Percentiles rank a stretch among this genome's conserved stretches.
phyloP scores from a whole-genome alignment of 1,140 invertebrate species.

The Batillaria attramentaria region DNA sequence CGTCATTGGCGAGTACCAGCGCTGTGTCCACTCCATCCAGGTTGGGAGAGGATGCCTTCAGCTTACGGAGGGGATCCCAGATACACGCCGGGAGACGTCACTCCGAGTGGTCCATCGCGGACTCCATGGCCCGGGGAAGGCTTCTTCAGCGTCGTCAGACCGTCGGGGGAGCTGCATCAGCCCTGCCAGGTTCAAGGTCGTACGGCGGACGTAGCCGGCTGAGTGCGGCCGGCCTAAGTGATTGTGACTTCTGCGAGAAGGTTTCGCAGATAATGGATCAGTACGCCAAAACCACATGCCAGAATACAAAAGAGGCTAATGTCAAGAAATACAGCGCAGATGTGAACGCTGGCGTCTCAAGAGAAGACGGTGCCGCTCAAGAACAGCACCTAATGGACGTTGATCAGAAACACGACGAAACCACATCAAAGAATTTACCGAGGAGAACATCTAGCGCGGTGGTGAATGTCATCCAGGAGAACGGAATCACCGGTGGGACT shows the following conservation, averaged over 20 bases:
- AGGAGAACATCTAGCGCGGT: too few species aligned
- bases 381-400: constrained; percentile 1
- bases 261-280: not conserved
- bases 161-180: not conserved
- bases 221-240: too few species aligned
- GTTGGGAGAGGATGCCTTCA: not conserved
- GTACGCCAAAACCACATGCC: too few species aligned
- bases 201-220: too few species aligned
- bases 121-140: not conserved
- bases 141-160: not conserved
- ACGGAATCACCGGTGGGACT: too few species aligned
- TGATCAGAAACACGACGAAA: too few species aligned
- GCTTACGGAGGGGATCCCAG: not conserved
- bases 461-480: too few species aligned
- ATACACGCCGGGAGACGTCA: not conserved
- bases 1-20: too few species aligned
- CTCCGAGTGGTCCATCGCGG: not conserved
- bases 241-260: not conserved
- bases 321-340: too few species aligned
- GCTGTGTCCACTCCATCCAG: not conserved
- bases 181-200: not conserved
- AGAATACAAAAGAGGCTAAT: too few species aligned
- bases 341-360: too few species aligned
- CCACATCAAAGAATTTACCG: too few species aligned
- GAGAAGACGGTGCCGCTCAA: not conserved